Conservation (phyloP, 2,888 invertebrate species). For the Schrankia costaestrigalis region DNA sequence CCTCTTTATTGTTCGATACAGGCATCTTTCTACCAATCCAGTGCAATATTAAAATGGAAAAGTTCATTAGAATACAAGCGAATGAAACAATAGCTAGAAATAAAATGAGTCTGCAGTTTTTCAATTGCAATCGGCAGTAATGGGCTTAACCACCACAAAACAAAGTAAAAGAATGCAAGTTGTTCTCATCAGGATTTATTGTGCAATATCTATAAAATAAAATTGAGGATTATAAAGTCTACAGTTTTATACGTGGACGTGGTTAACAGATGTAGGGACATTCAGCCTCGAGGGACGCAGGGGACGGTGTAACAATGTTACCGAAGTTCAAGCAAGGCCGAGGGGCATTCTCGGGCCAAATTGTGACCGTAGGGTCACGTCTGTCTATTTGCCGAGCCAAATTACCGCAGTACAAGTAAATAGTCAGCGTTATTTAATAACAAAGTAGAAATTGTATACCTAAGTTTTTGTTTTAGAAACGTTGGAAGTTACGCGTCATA, state of each 20-base stretch:
- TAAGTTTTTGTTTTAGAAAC: slow-evolving; percentile 44
- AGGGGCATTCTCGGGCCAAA: slow-evolving; percentile 63
- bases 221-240: slow-evolving; percentile 65
- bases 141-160: slow-evolving; percentile 38
- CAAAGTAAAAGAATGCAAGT: slow-evolving; percentile 50
- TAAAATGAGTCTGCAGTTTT: slow-evolving; percentile 56
- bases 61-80: slow-evolving; percentile 39
- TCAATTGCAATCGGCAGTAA: slow-evolving; percentile 48
- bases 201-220: slow-evolving; percentile 65
- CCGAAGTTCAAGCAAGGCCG: slow-evolving; percentile 69
- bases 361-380: slow-evolving; percentile 69
- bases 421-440: slow-evolving; percentile 57
- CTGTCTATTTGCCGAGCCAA: slow-evolving; percentile 62
- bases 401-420: slow-evolving; percentile 62
- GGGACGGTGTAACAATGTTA: slow-evolving; percentile 72
- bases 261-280: slow-evolving; percentile 70
- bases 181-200: slow-evolving; percentile 57
- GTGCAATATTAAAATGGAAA: slow-evolving; percentile 44
- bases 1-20: slow-evolving; percentile 37
- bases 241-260: slow-evolving; percentile 63
- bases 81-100: slow-evolving; percentile 44
- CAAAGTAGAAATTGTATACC: slow-evolving; percentile 37
- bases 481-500: slow-evolving; percentile 41
- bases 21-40: slow-evolving; percentile 43
- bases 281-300: slow-evolving; percentile 65